phyloP scores from a whole-genome alignment of 1,140 invertebrate species.

The Amyelois transitella region DNA sequence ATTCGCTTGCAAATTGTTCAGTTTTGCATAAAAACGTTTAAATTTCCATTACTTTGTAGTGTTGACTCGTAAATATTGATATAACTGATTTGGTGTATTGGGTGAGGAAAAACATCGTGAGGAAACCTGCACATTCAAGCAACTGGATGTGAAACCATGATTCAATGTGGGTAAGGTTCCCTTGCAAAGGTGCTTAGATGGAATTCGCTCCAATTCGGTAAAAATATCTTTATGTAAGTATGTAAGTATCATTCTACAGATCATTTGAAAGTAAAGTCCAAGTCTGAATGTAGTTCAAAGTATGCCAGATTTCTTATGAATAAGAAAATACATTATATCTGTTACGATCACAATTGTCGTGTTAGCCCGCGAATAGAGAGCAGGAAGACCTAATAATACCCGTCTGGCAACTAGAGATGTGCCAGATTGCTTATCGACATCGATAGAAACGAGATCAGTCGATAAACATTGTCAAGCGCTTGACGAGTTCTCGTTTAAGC shows the following conservation, averaged over 20 bases:
- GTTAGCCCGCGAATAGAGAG: conserved; percentile 50
- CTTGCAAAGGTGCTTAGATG: too few species aligned
- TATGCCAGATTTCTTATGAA: not conserved
- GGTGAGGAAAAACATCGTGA: too few species aligned
- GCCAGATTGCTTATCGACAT: conserved; percentile 26
- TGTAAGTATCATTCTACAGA: too few species aligned
- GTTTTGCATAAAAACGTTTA: conserved; percentile 6
- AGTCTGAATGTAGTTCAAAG: too few species aligned
- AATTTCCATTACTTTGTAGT: not conserved
- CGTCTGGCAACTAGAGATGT: conserved; percentile 56
- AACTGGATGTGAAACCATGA: too few species aligned
- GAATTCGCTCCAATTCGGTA: too few species aligned
- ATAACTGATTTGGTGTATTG: too few species aligned
- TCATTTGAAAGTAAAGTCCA: too few species aligned
- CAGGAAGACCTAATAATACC: conserved; percentile 73
- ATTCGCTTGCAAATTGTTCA: conserved; percentile 2
- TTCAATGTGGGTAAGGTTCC: too few species aligned
- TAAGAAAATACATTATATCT: conserved; percentile 11
- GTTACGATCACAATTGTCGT: conserved; percentile 33
- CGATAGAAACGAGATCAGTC: conserved; percentile 20
- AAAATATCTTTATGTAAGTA: too few species aligned
- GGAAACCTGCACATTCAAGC: too few species aligned
- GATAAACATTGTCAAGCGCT: conserved; percentile 12
- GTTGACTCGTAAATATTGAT: too few species aligned
- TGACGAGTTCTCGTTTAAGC: conserved; percentile 16